Conservation (phyloP, 2,797 vertebrate species). For the Falco columbarius region DNA sequence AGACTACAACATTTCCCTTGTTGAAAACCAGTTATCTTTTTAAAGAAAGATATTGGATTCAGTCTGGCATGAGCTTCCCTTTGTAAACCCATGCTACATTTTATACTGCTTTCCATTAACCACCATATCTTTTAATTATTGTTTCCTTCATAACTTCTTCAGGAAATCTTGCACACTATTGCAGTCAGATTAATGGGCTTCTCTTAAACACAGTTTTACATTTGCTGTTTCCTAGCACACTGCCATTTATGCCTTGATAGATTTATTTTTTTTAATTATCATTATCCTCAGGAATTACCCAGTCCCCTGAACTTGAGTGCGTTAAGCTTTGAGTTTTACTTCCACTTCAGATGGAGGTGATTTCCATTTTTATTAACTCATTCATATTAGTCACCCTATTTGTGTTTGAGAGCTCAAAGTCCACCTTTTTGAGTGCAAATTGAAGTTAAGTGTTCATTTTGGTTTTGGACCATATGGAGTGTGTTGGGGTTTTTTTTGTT, state of each 20-base stretch:
- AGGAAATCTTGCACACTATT: neutral
- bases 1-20: neutral
- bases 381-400: neutral
- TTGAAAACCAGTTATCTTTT: neutral
- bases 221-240: neutral
- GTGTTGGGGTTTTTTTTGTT: neutral
- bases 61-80: neutral
- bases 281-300: constrained; percentile 29
- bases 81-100: neutral
- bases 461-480: neutral
- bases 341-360: neutral
- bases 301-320: neutral
- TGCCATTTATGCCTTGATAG: constrained; percentile 36
- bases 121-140: constrained; percentile 35
- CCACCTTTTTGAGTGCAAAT: neutral
- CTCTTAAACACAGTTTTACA: constrained; percentile 12
- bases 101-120: constrained; percentile 11
- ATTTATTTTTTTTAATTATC: constrained; percentile 36
- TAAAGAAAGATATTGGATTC: neutral
- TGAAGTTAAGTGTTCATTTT: neutral
- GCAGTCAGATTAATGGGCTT: constrained; percentile 14
- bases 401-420: neutral
- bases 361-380: constrained; percentile 44
- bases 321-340: constrained; percentile 14
- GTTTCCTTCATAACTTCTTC: constrained; percentile 20